Evolutionary conservation across 2,113 vertebrate genomes (phyloP).

Genomic region (Corythaeola cristata): DNA sequence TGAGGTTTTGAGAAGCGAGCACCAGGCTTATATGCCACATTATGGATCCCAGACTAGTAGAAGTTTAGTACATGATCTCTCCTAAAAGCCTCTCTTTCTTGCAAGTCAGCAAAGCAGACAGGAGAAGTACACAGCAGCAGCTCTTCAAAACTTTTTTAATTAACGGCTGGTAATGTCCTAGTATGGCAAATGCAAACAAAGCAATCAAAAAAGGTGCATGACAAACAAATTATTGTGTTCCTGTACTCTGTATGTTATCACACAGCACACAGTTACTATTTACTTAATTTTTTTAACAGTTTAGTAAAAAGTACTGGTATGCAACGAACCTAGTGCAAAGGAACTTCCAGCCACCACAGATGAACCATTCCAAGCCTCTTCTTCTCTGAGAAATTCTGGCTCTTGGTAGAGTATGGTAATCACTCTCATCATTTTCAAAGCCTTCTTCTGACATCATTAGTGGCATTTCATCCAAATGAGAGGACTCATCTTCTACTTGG

Average conservation of each 20-base stretch:
- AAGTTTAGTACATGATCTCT: background rate
- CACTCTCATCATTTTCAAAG: conserved; percentile 95
- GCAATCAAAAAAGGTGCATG: background rate
- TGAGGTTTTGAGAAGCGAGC: background rate
- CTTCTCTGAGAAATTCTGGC: conserved; percentile 81
- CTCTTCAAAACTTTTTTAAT: background rate
- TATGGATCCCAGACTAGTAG: background rate
- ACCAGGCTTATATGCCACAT: background rate
- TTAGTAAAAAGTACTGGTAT: background rate
- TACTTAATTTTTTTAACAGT: background rate
- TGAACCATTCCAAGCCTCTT: conserved; percentile 88
- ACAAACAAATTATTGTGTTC: background rate
- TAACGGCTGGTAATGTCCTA: background rate
- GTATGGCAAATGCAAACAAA: background rate
- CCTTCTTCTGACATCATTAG: conserved; percentile 99
- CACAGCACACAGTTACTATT: background rate
- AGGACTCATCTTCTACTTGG: conserved; percentile 91
- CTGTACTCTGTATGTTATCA: background rate
- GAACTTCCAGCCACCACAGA: conserved; percentile 92
- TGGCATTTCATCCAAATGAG: conserved; percentile 96
- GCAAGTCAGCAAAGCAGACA: background rate
- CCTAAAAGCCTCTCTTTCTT: background rate
- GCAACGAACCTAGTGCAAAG: conserved; percentile 88
- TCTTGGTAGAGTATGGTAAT: conserved; percentile 94
- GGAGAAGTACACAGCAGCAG: background rate